Conservation (phyloP, 2,888 invertebrate species). For the Drosophila neotestacea region DNA sequence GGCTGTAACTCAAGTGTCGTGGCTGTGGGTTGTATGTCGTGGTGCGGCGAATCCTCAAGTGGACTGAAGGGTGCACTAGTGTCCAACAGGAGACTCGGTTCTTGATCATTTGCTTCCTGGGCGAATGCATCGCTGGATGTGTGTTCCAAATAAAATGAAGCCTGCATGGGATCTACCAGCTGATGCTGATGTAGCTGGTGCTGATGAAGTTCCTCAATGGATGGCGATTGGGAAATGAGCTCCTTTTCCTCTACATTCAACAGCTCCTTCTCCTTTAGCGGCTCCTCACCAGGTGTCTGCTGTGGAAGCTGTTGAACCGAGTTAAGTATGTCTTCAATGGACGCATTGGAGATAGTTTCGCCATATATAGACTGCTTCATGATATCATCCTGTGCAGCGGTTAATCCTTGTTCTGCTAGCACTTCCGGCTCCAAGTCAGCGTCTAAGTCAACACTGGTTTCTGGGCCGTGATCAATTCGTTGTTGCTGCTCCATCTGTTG, state of each 20-base stretch:
- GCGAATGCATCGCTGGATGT: slow-evolving; percentile 58
- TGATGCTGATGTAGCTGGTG: slow-evolving; percentile 50
- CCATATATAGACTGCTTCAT: slow-evolving; percentile 82
- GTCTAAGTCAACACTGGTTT: slow-evolving; percentile 76
- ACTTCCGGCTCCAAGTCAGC: slow-evolving; percentile 40
- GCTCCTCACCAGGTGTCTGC: slow-evolving; percentile 59
- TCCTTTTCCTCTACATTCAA: slow-evolving; percentile 81
- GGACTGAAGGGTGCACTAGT: slow-evolving; percentile 61
- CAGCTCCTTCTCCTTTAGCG: slow-evolving; percentile 71
- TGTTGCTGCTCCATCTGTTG: slow-evolving; percentile 21
- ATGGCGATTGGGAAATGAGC: slow-evolving; percentile 79
- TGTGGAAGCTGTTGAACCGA: slow-evolving; percentile 83
- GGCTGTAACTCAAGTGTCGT: slow-evolving; percentile 50
- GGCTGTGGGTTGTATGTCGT: slow-evolving; percentile 25
- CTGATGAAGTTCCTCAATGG: slow-evolving; percentile 79
- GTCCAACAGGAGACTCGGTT: slow-evolving; percentile 62
- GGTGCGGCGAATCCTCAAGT: slow-evolving; percentile 29
- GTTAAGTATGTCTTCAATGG: slow-evolving; percentile 82
- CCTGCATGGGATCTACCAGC: slow-evolving; percentile 74
- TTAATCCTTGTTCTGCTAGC: slow-evolving; percentile 11
- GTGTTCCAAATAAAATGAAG: slow-evolving; percentile 77
- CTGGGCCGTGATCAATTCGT: slow-evolving; percentile 77
- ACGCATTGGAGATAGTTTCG: slow-evolving; percentile 51
- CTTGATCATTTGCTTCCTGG: slow-evolving; percentile 14
- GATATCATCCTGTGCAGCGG: slow-evolving; percentile 52